These are phyloP conservation scores for Trichonephila inaurata DNA, from an alignment of 1,140 invertebrate genomes.

Conservation along the genomic window DNA sequence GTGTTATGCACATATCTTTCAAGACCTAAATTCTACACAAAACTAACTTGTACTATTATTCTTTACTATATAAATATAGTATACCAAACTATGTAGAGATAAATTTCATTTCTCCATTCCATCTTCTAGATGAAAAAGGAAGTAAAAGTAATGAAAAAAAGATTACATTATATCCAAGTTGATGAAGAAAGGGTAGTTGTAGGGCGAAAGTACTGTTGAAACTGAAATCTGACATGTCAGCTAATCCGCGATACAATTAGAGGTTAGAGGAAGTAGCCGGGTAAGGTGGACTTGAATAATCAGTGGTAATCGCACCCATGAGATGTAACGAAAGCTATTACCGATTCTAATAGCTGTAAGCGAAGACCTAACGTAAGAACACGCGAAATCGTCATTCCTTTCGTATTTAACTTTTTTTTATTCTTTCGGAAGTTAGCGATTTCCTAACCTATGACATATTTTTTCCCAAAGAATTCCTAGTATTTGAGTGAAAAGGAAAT, in stretches of 20 bases:
- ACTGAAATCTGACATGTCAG: constrained; percentile 55
- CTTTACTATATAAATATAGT: background rate
- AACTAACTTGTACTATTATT: background rate
- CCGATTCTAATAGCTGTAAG: constrained; percentile 67
- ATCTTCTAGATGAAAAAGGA: background rate
- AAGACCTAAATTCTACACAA: background rate
- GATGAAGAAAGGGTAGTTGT: constrained; percentile 21
- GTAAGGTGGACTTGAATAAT: constrained; percentile 63
- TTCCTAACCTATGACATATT: background rate
- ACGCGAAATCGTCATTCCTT: constrained; percentile 65
- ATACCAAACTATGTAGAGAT: background rate
- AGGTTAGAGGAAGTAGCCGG: constrained; percentile 51
- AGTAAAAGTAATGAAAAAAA: background rate
- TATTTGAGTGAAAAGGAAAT: constrained; percentile 3
- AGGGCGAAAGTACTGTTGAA: background rate
- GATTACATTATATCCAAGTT: background rate
- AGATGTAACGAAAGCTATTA: constrained; percentile 59
- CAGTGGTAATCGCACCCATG: constrained; percentile 65
- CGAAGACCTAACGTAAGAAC: constrained; percentile 48
- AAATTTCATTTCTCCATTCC: background rate
- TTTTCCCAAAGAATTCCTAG: constrained; percentile 9
- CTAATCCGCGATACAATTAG: constrained; percentile 67
- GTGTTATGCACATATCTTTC: background rate
- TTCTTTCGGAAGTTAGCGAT: constrained; percentile 29
- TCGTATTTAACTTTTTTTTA: constrained; percentile 61